A percentile compares a stretch with the other conserved stretches of the same genome.
These are phyloP conservation scores for Platichthys stellatus DNA, from an alignment of 2,113 vertebrate species.

Conservation along the genomic window DNA sequence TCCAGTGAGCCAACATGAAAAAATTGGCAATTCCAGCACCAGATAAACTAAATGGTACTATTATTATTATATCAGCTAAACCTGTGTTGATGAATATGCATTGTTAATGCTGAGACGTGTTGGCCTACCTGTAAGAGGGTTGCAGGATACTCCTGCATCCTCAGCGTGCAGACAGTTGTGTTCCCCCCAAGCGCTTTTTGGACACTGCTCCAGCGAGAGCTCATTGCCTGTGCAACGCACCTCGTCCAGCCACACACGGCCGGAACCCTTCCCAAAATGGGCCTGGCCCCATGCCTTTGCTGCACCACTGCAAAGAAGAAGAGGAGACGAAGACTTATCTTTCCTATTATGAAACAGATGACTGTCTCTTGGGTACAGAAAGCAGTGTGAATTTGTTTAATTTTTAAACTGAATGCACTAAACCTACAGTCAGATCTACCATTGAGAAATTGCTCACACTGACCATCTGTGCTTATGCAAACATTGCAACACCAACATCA, in stretches of 20 bases:
- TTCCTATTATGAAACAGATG: constrained; percentile 32
- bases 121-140: constrained; percentile 86
- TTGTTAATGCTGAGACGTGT: not conserved
- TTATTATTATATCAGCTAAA: too few relatives aligned
- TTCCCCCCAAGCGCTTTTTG: constrained; percentile 89
- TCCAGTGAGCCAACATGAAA: too few relatives aligned
- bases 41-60: too few relatives aligned
- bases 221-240: constrained; percentile 95
- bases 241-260: constrained; percentile 90
- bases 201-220: constrained; percentile 93
- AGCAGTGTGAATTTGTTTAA: not conserved
- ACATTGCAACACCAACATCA: constrained; percentile 33
- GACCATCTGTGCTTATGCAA: constrained; percentile 28
- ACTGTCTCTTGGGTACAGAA: not conserved
- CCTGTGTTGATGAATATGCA: not conserved
- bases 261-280: constrained; percentile 89
- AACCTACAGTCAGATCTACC: not conserved
- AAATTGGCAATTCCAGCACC: too few relatives aligned
- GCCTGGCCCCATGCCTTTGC: constrained; percentile 90
- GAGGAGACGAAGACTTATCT: constrained; percentile 16
- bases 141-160: constrained; percentile 94
- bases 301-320: constrained; percentile 82
- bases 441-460: not conserved
- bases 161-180: constrained; percentile 97
- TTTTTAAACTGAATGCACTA: not conserved